phyloP scores from a whole-genome alignment of 2,113 vertebrate genomes.

The Pelobates fuscus region DNA sequence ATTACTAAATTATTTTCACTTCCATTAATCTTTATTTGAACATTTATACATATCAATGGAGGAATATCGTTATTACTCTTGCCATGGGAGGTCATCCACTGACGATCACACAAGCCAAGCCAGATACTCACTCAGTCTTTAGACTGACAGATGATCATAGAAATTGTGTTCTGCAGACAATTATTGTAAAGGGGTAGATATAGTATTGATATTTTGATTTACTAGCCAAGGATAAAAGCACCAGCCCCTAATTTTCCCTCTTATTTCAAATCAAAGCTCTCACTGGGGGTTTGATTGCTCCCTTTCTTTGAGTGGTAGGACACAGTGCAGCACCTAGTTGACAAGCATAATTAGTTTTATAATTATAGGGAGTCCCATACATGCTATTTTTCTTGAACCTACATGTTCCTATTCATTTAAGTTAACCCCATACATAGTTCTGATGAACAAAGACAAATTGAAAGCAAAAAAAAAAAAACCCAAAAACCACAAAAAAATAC shows the following conservation, averaged over 20 bases:
- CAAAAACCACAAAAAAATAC: too few relatives aligned
- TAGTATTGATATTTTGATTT: constrained; percentile 11
- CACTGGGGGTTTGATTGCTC: constrained; percentile 19
- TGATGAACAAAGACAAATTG: not conserved
- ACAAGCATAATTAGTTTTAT: not conserved
- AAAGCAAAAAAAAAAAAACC: not conserved
- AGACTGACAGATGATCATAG: too few relatives aligned
- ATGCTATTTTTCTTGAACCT: not conserved
- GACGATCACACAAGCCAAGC: too few relatives aligned
- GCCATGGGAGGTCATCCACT: too few relatives aligned
- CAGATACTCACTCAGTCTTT: too few relatives aligned
- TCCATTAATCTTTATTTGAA: too few relatives aligned
- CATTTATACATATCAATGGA: too few relatives aligned
- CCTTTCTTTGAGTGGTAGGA: not conserved
- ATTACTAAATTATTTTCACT: too few relatives aligned
- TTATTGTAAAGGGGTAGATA: too few relatives aligned
- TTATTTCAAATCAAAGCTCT: constrained; percentile 15
- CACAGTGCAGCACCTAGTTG: not conserved
- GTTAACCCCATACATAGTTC: not conserved
- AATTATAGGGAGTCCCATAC: constrained; percentile 1
- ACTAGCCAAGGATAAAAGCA: not conserved
- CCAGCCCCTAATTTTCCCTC: not conserved
- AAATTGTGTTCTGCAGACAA: too few relatives aligned
- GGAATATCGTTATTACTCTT: too few relatives aligned
- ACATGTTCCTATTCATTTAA: not conserved